A percentile compares a stretch with the other conserved stretches of the same genome.
Evolutionary conservation across 2,113 vertebrate species (phyloP).

Genomic region (Oxyura jamaicensis): DNA sequence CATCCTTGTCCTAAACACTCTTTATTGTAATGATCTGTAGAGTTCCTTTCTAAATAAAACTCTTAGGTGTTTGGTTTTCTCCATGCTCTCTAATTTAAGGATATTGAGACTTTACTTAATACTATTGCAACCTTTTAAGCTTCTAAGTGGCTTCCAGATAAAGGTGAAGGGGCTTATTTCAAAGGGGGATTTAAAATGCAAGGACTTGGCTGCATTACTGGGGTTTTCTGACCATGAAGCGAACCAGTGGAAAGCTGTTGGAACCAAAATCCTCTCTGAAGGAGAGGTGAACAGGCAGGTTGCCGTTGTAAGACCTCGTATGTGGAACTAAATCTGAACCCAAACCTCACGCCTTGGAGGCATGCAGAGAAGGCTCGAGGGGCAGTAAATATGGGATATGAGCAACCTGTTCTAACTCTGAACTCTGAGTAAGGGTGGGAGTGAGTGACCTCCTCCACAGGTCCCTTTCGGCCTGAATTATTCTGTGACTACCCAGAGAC

Average conservation of each 20-base stretch:
- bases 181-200: slow-evolving; percentile 5
- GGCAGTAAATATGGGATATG: neutral
- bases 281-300: neutral
- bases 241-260: neutral
- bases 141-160: slow-evolving; percentile 41
- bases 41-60: neutral
- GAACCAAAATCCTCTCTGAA: neutral
- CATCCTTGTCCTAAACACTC: neutral
- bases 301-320: neutral
- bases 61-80: neutral
- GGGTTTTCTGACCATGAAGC: neutral
- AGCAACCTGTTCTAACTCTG: neutral
- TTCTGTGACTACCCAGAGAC: neutral
- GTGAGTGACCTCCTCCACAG: neutral
- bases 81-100: slow-evolving; percentile 6
- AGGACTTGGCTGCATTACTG: neutral
- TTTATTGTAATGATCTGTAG: neutral
- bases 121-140: slow-evolving; percentile 34
- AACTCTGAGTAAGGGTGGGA: neutral
- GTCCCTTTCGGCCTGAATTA: slow-evolving; percentile 14
- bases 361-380: neutral
- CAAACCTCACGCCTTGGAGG: neutral
- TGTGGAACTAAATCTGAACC: neutral
- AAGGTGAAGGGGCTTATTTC: slow-evolving; percentile 44
- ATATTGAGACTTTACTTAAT: slow-evolving; percentile 36